These are phyloP conservation scores for Pangasius mekongensis DNA, from an alignment of 2,797 vertebrate genomes.

Conservation along the genomic window DNA sequence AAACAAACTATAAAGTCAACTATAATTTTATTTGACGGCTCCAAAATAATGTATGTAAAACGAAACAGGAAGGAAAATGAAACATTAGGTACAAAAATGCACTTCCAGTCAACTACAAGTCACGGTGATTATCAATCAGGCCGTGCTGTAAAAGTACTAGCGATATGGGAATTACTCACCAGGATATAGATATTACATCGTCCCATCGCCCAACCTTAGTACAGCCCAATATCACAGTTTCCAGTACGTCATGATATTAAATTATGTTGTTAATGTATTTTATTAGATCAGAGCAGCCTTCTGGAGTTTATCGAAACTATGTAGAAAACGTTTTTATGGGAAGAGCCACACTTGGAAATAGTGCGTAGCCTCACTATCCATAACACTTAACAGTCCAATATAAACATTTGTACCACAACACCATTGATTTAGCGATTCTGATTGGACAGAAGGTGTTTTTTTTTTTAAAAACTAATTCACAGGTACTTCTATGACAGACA, in stretches of 20 bases:
- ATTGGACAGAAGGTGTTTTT: not conserved
- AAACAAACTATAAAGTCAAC: not conserved
- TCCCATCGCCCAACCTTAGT: not conserved
- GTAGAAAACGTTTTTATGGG: not conserved
- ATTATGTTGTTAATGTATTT: not conserved
- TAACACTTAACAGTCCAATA: not conserved
- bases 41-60: not conserved
- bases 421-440: not conserved
- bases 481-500: not conserved
- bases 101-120: not conserved
- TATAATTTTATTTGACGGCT: not conserved
- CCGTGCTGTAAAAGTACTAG: not conserved
- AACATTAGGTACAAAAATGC: not conserved
- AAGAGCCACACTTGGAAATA: not conserved
- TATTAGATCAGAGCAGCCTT: not conserved
- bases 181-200: not conserved
- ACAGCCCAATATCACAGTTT: not conserved
- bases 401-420: not conserved
- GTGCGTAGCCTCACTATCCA: not conserved
- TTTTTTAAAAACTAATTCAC: not conserved
- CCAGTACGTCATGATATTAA: not conserved
- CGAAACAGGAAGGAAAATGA: not conserved
- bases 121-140: not conserved
- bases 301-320: not conserved
- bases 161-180: not conserved